Conservation (phyloP, 2,797 vertebrate species). For the Hydrocynus forskahlii region DNA sequence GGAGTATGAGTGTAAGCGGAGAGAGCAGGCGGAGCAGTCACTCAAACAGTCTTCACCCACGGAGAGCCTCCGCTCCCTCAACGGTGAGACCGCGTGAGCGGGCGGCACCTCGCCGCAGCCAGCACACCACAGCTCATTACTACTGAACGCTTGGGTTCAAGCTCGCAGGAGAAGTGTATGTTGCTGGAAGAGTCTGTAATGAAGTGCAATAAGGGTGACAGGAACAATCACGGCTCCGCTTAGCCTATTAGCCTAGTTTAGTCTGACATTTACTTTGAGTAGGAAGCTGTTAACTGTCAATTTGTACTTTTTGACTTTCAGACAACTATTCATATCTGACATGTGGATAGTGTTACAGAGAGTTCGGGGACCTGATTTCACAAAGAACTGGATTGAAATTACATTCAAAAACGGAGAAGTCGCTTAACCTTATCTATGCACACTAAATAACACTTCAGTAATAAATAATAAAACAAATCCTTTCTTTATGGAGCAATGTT, state of each 20-base stretch:
- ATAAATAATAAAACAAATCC: too few relatives aligned
- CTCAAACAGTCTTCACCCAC: conserved; percentile 91
- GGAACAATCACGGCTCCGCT: conserved; percentile 19
- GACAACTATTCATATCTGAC: conserved; percentile 4
- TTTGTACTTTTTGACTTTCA: conserved; percentile 31
- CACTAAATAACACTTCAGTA: too few relatives aligned
- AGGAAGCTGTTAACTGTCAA: conserved; percentile 26
- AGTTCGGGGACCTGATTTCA: not conserved
- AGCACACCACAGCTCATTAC: not conserved
- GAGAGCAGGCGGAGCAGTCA: conserved; percentile 87
- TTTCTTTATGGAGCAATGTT: too few relatives aligned
- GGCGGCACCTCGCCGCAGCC: not conserved
- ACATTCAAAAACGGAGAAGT: not conserved
- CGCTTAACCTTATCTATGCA: not conserved
- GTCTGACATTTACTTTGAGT: conserved; percentile 31
- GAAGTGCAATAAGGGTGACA: conserved; percentile 35
- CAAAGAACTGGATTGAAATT: too few relatives aligned
- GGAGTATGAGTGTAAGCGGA: conserved; percentile 86
- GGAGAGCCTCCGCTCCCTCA: conserved; percentile 94
- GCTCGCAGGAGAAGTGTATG: not conserved
- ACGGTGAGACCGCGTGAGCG: conserved; percentile 81
- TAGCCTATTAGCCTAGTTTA: conserved; percentile 31
- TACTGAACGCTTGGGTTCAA: conserved; percentile 11
- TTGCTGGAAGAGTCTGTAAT: conserved; percentile 20
- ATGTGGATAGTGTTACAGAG: not conserved